Conservation (phyloP, 2,888 invertebrate genomes). For the Drosophila flavopinicola region DNA sequence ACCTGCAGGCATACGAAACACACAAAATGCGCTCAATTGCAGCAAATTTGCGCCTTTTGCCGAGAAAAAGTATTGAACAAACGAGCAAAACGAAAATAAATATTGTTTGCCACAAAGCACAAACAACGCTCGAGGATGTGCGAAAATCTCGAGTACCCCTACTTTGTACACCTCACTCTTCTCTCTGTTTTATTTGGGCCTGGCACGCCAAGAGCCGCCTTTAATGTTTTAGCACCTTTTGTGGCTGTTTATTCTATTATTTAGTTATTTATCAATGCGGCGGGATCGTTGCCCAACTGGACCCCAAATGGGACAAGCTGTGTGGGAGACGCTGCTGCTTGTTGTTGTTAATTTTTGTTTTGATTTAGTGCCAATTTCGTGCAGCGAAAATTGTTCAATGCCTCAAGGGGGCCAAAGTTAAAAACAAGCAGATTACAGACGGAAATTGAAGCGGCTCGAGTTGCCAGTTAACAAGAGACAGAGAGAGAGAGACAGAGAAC, state of each 20-base stretch:
- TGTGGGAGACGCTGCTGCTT: conserved; percentile 60
- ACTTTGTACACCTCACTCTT: neutral
- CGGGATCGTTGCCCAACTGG: conserved; percentile 27
- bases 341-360: conserved; percentile 44
- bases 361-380: conserved; percentile 78
- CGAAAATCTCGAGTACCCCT: conserved; percentile 21
- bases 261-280: conserved; percentile 71
- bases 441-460: conserved; percentile 62
- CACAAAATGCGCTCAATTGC: conserved; percentile 66
- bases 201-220: conserved; percentile 44
- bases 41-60: conserved; percentile 63
- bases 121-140: conserved; percentile 42
- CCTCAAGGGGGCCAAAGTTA: conserved; percentile 55
- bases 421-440: conserved; percentile 63
- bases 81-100: conserved; percentile 45
- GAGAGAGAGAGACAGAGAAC: no score
- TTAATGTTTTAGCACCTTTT: conserved; percentile 64
- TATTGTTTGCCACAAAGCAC: conserved; percentile 40
- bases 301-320: conserved; percentile 43
- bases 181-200: conserved; percentile 13
- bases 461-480: conserved; percentile 52
- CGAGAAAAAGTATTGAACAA: conserved; percentile 2
- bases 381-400: conserved; percentile 58
- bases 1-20: conserved; percentile 55
- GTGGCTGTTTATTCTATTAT: conserved; percentile 74